Base-by-base conservation (phyloP, 2,888 invertebrate genomes). In the Papilio elwesi region DNA sequence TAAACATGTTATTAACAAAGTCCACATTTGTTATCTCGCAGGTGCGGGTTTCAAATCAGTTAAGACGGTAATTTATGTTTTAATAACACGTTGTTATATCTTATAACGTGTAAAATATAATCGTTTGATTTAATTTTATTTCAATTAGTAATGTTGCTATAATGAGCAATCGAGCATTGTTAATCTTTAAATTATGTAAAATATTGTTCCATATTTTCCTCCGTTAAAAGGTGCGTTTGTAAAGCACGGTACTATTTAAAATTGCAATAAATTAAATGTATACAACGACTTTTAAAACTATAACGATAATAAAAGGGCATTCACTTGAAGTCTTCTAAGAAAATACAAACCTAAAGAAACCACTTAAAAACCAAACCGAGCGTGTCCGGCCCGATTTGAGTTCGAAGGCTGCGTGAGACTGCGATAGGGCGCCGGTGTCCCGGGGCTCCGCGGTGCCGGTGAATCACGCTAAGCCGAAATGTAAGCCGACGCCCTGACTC, bases 341-440 rank as follows among this genome's bases (percentile, higher is more conserved):
- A 67, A n/a, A 53, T 59, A 49, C 48, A 26, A 55, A 70, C 47
- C 26, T 63, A 36, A 55, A 65, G 55, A 71, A 67, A n/a, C 52
- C 52, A 70, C 53, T 71, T 52, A 55, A 72, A 68, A 74, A 71
- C 51, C 49, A 74, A 69, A 71, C 64, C 62, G 43, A 68, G 55
- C 74, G 73, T 66, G 70, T 73, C 69, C 63, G 75, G 64, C 74
- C 66, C 71, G 76, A 78, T 81, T 83, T 80, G 78, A 77, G 76
- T 79, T 83, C 77, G 80, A 74, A 78, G 76, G 81, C 81, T 83
- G 78, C 83, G 83, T 84, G 86, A 87, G 43, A 62, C 43, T 88
- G 88, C 85, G 88, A 82, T 85, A 79, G 82, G 80, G 81, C 78
- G 71, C 65, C 81, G 84, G 89, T 88, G 83, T 85, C 89, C 85